phyloP scores from a whole-genome alignment of 2,797 vertebrate species.

The Chromis chromis region DNA sequence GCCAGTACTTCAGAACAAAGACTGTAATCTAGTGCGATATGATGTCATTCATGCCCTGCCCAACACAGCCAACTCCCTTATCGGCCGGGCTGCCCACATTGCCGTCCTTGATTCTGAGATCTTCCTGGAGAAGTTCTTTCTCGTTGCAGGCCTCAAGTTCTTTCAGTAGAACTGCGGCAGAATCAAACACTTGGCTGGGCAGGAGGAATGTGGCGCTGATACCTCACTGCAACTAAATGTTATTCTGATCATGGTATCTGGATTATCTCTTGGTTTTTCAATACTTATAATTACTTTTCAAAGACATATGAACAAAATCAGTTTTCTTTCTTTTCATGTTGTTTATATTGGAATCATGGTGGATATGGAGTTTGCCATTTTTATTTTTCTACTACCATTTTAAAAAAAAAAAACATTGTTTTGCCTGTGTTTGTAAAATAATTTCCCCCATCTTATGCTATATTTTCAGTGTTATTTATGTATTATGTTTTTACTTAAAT shows the following conservation, averaged over 20 bases:
- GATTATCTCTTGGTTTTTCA: constrained; percentile 86
- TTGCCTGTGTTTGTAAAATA: constrained; percentile 48
- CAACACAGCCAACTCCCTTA: constrained; percentile 98
- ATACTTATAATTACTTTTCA: constrained; percentile 85
- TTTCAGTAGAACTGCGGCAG: constrained; percentile 88
- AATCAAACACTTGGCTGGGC: constrained; percentile 45
- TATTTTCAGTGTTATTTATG: constrained; percentile 84
- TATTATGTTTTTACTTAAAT: constrained; percentile 59
- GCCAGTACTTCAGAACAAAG: constrained; percentile 96
- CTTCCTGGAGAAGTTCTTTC: constrained; percentile 99
- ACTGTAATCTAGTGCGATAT: constrained; percentile 96
- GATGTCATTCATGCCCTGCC: constrained; percentile 98
- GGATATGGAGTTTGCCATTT: constrained; percentile 55
- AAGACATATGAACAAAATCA: constrained; percentile 87
- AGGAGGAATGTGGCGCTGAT: constrained; percentile 86
- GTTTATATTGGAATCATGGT: constrained; percentile 56
- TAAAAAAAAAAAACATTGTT: constrained; percentile 48
- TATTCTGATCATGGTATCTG: constrained; percentile 85
- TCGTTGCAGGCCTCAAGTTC: constrained; percentile 97
- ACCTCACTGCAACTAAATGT: constrained; percentile 92
- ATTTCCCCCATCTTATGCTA: constrained; percentile 48
- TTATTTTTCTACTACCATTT: constrained; percentile 82
- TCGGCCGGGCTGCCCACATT: constrained; percentile 97
- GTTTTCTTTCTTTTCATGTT: constrained; percentile 68
- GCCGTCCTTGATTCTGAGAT: constrained; percentile 99